Conservation (phyloP, 2,797 vertebrate species). For the Hyperoplus lanceolatus region DNA sequence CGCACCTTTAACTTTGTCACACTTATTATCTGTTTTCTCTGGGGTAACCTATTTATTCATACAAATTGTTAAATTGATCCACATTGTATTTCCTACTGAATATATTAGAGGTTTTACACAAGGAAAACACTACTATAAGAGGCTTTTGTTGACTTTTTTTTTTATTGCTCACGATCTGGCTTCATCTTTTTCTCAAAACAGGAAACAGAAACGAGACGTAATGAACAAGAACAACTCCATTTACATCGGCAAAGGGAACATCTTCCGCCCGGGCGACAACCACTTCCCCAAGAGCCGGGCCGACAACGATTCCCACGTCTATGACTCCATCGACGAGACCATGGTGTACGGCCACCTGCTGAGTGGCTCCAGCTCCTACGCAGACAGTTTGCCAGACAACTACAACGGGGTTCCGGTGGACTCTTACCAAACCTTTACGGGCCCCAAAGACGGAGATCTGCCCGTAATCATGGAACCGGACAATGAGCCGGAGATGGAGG, state of each 20-base stretch:
- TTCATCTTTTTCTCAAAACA: constrained; percentile 43
- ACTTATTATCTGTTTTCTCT: no score
- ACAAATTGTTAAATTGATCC: background rate
- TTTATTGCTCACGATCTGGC: background rate
- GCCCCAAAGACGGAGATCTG: constrained; percentile 76
- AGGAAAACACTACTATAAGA: no score
- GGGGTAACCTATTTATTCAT: no score
- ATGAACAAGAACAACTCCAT: constrained; percentile 80
- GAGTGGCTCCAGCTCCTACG: constrained; percentile 66
- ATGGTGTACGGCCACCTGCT: constrained; percentile 90
- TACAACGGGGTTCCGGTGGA: constrained; percentile 83
- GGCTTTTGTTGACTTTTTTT: background rate
- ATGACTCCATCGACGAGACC: constrained; percentile 91
- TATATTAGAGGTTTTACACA: no score
- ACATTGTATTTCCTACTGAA: background rate
- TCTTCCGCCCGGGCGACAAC: constrained; percentile 81
- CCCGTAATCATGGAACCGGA: constrained; percentile 69
- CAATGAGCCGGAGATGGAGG: constrained; percentile 79
- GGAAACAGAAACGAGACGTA: constrained; percentile 83
- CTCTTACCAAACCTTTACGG: constrained; percentile 89
- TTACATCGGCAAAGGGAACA: constrained; percentile 87
- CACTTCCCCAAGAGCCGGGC: constrained; percentile 85
- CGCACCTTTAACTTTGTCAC: no score
- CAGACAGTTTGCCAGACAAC: constrained; percentile 51
- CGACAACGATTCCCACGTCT: constrained; percentile 91